These are phyloP conservation scores for Dipodomys ordii DNA, from an alignment of 2,113 vertebrate species.

Conservation along the genomic window DNA sequence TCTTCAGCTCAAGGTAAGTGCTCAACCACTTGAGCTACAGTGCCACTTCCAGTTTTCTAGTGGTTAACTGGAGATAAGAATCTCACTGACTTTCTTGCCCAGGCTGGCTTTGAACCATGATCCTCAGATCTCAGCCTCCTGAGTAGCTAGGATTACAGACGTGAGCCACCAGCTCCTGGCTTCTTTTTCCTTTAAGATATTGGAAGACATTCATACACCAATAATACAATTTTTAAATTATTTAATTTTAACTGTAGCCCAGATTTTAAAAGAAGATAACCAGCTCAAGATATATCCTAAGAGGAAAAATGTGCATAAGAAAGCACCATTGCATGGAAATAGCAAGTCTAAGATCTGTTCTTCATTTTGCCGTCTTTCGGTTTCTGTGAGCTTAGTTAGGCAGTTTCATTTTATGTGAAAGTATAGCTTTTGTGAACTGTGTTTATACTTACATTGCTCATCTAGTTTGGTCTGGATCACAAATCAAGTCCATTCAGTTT, in stretches of 20 bases:
- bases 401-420: not conserved
- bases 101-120: too few relatives aligned
- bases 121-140: too few relatives aligned
- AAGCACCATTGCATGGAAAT: not conserved
- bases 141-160: too few relatives aligned
- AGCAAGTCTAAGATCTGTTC: not conserved
- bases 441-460: constrained; percentile 12
- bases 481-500: constrained; percentile 16
- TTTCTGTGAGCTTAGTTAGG: not conserved
- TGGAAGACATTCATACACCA: not conserved
- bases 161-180: too few relatives aligned
- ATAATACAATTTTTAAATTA: not conserved
- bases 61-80: too few relatives aligned
- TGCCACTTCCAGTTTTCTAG: too few relatives aligned
- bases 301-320: not conserved
- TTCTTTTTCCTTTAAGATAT: constrained; percentile 23
- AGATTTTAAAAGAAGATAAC: constrained; percentile 34
- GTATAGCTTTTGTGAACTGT: constrained; percentile 20
- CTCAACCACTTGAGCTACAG: too few relatives aligned
- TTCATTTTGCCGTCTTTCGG: constrained; percentile 62
- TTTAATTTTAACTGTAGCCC: constrained; percentile 35
- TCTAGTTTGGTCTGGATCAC: constrained; percentile 28
- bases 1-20: too few relatives aligned
- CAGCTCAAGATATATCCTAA: not conserved
- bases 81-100: too few relatives aligned